Conservation (phyloP, 2,888 invertebrate species). For the Clanis bilineata region DNA sequence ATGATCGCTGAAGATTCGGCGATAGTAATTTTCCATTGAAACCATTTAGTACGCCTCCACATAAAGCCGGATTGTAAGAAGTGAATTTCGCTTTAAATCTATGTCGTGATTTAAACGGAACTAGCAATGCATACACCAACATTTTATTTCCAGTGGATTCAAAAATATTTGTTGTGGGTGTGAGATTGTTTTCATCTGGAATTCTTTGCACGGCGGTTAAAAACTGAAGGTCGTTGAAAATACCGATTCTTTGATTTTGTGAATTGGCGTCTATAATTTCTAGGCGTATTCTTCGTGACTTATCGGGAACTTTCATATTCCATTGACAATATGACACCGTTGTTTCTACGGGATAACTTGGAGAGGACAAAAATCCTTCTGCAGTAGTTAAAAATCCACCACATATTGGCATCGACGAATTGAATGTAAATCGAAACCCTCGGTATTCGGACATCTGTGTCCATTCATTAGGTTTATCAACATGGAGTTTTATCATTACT, state of each 20-base stretch:
- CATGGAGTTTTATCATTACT: constrained; percentile 53
- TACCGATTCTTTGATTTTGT: constrained; percentile 46
- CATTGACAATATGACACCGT: constrained; percentile 60
- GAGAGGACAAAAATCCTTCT: constrained; percentile 86
- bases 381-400: constrained; percentile 84
- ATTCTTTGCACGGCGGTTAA: constrained; percentile 60
- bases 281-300: constrained; percentile 66
- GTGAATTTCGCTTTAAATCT: constrained; percentile 88
- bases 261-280: constrained; percentile 78
- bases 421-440: constrained; percentile 85
- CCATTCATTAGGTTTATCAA: constrained; percentile 55
- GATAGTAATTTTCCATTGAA: constrained; percentile 49
- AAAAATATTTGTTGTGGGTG: constrained; percentile 46
- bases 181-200: constrained; percentile 35
- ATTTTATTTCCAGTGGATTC: constrained; percentile 85
- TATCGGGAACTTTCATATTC: constrained; percentile 58
- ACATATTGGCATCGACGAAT: constrained; percentile 82
- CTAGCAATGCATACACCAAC: constrained; percentile 83
- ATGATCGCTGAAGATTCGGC: constrained; percentile 51
- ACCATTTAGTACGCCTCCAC: constrained; percentile 58
- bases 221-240: constrained; percentile 82
- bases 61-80: constrained; percentile 79
- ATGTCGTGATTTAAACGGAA: constrained; percentile 68
- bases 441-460: constrained; percentile 52
- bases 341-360: constrained; percentile 84